Evolutionary conservation across 2,113 vertebrate species (phyloP), one percentile per base, ranked within the genome.

Genomic region (Anarhynchus alexandrinus): DNA sequence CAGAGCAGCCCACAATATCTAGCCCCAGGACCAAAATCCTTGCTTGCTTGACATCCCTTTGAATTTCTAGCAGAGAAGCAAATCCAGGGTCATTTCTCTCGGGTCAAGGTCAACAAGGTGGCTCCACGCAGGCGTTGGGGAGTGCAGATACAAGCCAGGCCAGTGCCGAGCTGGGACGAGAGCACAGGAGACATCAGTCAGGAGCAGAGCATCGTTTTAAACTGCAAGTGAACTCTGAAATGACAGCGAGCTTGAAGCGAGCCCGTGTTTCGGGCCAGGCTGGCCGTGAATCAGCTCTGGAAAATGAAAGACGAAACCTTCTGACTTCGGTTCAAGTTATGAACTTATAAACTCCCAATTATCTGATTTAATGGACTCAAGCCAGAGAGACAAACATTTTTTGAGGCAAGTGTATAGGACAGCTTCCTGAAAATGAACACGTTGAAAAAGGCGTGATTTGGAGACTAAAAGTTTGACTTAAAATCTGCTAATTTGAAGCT

Each of bases 341-440:
- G 91, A 97, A 86, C 93, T 91, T 93, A 45, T 9, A 95, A 82
- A 94, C 83, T 97, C 86, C 43, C 58, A 62, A n/a, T 95, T 94
- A 95, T 93, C 93, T 91, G 74, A 23, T 90, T 77, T 42, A 45
- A 42, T 96, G 91, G 94, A 94, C 2, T 1, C 0, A 0, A 82
- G 95, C 93, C 97, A 96, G 76, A 88, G 86, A 61, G 86, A 61
- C 73, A 77, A 77, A 77, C 88, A 52, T 93, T 94, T 88, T 94
- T 93, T 2, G 21, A 94, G 88, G 66, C 22, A 1, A 90, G 64
- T 22, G 21, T 66, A 29, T 90, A 67, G 71, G 67, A 65, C 64
- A 93, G 45, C 54, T 91, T 94, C 94, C 91, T 97, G 94, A 91
- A 91, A 93, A 82, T 95, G 87, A 95, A 62, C 78, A 94, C 59